These are phyloP conservation scores for Cyclargus thomasi DNA, from an alignment of 1,140 invertebrate genomes.

Conservation along the genomic window DNA sequence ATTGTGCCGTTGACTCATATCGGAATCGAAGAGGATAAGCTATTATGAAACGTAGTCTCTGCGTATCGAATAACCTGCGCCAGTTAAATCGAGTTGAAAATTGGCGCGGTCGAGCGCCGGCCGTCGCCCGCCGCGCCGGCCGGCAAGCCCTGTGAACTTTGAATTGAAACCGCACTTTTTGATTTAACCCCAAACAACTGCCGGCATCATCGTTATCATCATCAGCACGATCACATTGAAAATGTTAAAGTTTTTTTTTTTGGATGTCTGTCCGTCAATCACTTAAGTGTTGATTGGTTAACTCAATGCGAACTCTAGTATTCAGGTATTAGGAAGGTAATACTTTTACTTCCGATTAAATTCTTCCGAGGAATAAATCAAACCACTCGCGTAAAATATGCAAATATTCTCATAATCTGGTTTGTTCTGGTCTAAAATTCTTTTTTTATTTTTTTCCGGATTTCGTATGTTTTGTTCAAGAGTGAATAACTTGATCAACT, in stretches of 20 bases:
- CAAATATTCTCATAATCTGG: too few relatives aligned
- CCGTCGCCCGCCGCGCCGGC: not conserved
- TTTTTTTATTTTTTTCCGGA: too few relatives aligned
- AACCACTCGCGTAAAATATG: too few relatives aligned
- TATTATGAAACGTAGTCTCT: not conserved
- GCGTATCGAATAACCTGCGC: slow-evolving; percentile 16
- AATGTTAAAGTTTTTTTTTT: too few relatives aligned
- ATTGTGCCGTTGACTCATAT: not conserved
- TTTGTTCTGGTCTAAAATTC: too few relatives aligned
- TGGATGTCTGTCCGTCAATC: too few relatives aligned
- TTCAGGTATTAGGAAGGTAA: too few relatives aligned
- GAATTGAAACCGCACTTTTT: slow-evolving; percentile 28
- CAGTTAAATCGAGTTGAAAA: slow-evolving; percentile 37
- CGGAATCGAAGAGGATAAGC: not conserved
- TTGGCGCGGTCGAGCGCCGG: slow-evolving; percentile 26
- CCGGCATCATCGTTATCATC: slow-evolving; percentile 2
- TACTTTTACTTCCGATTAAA: too few relatives aligned
- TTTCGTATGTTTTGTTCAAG: too few relatives aligned
- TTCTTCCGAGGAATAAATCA: too few relatives aligned
- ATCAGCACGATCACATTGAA: not conserved
- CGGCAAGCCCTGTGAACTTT: slow-evolving; percentile 16
- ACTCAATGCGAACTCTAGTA: too few relatives aligned
- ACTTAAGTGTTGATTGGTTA: too few relatives aligned
- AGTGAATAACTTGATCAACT: not conserved
- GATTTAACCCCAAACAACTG: slow-evolving; percentile 22